phyloP scores from a whole-genome alignment of 1,140 invertebrate genomes.

The Papilio polytes region DNA sequence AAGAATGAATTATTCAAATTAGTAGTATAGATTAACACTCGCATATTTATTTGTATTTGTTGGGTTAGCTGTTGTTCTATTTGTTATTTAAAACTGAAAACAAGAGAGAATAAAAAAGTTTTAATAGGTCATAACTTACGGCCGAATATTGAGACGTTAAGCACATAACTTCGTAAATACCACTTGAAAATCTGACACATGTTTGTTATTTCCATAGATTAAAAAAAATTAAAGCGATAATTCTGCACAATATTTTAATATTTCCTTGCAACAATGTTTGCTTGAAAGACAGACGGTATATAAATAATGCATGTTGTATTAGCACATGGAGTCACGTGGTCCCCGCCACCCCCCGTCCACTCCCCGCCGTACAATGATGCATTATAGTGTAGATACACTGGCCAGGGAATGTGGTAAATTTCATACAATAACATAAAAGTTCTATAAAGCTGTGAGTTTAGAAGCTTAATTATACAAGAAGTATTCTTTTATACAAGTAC shows the following conservation, averaged over 20 bases:
- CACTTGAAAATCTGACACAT: too few relatives aligned
- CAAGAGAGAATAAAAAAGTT: too few relatives aligned
- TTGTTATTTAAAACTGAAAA: too few relatives aligned
- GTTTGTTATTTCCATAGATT: too few relatives aligned
- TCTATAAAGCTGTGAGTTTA: background rate
- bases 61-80: background rate
- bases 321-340: conserved; percentile 44
- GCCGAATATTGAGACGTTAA: too few relatives aligned
- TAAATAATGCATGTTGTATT: conserved; percentile 42
- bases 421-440: background rate
- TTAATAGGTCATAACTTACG: conserved; percentile 35
- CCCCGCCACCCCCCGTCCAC: background rate
- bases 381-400: conserved; percentile 60
- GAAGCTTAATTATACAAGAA: background rate
- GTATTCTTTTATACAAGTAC: background rate
- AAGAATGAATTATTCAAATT: too few relatives aligned
- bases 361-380: conserved; percentile 56
- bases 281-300: background rate
- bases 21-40: background rate
- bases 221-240: background rate
- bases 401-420: conserved; percentile 48
- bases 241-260: background rate
- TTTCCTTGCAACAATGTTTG: background rate
- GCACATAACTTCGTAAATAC: too few relatives aligned
- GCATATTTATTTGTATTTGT: background rate